Base-by-base conservation (phyloP, 2,797 vertebrate species). In the Orestias chungarensis region DNA sequence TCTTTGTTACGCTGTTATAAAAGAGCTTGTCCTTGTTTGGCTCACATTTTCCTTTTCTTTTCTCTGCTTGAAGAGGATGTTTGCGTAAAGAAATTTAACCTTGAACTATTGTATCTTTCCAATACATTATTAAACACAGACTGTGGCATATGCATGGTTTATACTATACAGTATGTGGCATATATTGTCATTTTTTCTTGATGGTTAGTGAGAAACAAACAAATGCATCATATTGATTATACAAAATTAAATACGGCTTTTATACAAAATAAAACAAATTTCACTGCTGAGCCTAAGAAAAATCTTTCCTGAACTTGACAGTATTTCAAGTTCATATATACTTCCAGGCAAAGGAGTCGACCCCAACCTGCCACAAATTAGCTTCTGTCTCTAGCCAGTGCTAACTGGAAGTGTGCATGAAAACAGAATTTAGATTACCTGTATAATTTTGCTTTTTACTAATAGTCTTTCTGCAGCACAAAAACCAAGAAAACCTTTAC, bases 381-480 rank as follows among this genome's bases (percentile, higher is more conserved):
- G 9, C 57, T n/a, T 3, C 33, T 61, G 31, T 31, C 29, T 57
- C 17, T 40, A 35, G 1, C 31, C 10, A 23, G 57, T 4, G 9
- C 11, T n/a, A 15, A 55, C 7, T 50, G 12, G 31, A 42, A 33
- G 10, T 27, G 25, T 35, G 33, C 47, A 23, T 52, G 6, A 38
- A 44, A 50, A 38, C 12, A 12, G 1, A 65, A 35, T 33, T 46
- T 15, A 4, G 14, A 54, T 33, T 59, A 68, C 15, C 38, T 69
- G 8, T 1, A 38, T 25, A 5, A 27, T 79, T 76, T 55, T 38
- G 38, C 43, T 2, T 47, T 46, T 43, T 66, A 64, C 14, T 57
- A 46, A 71, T 31, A 78, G 72, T 42, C 49, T 50, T 67, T 70
- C 73, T 82, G 70, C 68, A 69, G 69, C 66, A 71, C 67, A 42